Conservation (phyloP, 2,888 invertebrate species). For the Pteria penguin region DNA sequence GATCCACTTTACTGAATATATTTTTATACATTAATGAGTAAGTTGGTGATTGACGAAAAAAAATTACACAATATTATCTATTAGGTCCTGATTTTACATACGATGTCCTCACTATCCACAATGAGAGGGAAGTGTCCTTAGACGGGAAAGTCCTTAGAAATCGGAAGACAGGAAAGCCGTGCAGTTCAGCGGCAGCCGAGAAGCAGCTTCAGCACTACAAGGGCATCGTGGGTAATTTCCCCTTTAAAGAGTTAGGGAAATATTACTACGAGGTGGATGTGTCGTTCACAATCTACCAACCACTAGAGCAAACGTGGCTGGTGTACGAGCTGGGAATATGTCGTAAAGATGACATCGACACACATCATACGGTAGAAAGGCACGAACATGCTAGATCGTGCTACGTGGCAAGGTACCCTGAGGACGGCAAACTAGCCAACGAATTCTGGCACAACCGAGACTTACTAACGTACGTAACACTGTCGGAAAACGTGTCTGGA, state of each 20-base stretch:
- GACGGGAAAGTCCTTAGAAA: conserved; percentile 57
- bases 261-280: conserved; percentile 61
- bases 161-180: conserved; percentile 53
- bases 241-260: conserved; percentile 55
- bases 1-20: too few relatives aligned
- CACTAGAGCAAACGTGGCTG: conserved; percentile 62
- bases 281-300: conserved; percentile 58
- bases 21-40: too few relatives aligned
- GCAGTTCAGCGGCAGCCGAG: conserved; percentile 22
- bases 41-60: not conserved
- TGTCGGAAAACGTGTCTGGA: conserved; percentile 57
- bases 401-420: conserved; percentile 63
- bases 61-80: not conserved
- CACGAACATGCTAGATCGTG: conserved; percentile 61
- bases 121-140: conserved; percentile 55
- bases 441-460: conserved; percentile 66
- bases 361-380: conserved; percentile 62
- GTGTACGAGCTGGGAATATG: conserved; percentile 61
- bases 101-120: conserved; percentile 54
- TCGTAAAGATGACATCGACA: conserved; percentile 58
- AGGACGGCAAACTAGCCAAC: conserved; percentile 57
- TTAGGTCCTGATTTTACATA: conserved; percentile 60
- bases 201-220: conserved; percentile 53
- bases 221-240: conserved; percentile 54
- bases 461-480: conserved; percentile 49